Conservation (phyloP, 2,888 invertebrate genomes). For the Drosophila limbata region DNA sequence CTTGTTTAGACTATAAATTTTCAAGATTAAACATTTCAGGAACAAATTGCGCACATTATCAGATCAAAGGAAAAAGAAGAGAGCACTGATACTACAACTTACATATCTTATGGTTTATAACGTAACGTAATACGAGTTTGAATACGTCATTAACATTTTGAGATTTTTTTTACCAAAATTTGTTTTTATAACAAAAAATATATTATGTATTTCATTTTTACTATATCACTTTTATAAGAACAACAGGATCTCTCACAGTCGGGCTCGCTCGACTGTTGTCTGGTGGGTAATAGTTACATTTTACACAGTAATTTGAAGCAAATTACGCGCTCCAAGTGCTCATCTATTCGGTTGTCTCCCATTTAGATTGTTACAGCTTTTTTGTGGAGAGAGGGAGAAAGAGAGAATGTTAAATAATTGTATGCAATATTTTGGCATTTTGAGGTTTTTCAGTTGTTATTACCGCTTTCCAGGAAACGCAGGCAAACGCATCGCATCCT, state of each 20-base stretch:
- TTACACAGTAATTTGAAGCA: slow-evolving; percentile 59
- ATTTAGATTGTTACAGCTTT: neutral
- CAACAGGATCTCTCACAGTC: neutral
- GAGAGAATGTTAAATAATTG: slow-evolving; percentile 31
- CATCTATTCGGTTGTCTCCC: neutral
- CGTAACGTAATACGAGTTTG: no score
- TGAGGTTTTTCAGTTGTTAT: slow-evolving; percentile 8
- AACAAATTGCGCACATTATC: no score
- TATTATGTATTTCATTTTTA: neutral
- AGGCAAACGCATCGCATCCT: slow-evolving; percentile 9
- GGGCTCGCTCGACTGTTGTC: neutral
- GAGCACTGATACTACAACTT: no score
- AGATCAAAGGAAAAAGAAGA: no score
- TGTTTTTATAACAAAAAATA: no score
- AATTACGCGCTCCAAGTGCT: slow-evolving; percentile 66
- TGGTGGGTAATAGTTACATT: slow-evolving; percentile 20
- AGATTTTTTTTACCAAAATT: no score
- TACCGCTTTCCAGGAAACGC: slow-evolving; percentile 48
- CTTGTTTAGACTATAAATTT: no score
- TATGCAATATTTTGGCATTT: slow-evolving; percentile 21
- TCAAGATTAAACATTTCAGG: no score
- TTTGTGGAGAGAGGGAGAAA: no score
- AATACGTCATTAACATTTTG: no score
- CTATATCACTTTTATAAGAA: neutral
- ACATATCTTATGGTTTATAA: no score